These are phyloP conservation scores for Chymomyza caudatula DNA, from an alignment of 2,888 invertebrate species.

Conservation along the genomic window DNA sequence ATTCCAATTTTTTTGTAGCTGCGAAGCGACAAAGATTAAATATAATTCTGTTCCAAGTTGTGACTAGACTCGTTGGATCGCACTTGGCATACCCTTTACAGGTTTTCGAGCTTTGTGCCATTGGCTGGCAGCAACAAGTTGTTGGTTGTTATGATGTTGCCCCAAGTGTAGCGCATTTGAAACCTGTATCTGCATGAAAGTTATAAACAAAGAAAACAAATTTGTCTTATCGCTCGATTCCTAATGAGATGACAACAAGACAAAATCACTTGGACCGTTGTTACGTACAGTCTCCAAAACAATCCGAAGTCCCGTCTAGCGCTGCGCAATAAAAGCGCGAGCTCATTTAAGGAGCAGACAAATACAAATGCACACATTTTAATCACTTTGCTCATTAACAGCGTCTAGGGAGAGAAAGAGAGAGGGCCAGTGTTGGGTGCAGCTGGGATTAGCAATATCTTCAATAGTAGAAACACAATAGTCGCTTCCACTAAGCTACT, in stretches of 20 bases:
- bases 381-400: slow-evolving; percentile 75
- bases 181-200: slow-evolving; percentile 69
- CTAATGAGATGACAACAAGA: slow-evolving; percentile 76
- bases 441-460: background rate
- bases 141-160: slow-evolving; percentile 11
- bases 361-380: slow-evolving; percentile 75
- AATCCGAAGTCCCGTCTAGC: slow-evolving; percentile 11
- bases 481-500: background rate
- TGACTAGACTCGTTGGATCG: background rate
- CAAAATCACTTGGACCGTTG: slow-evolving; percentile 57
- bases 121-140: background rate
- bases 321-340: slow-evolving; percentile 68
- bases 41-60: slow-evolving; percentile 49
- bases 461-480: background rate
- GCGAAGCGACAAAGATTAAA: slow-evolving; percentile 71
- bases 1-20: slow-evolving; percentile 45
- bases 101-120: background rate
- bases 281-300: background rate
- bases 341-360: slow-evolving; percentile 74
- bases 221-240: slow-evolving; percentile 76
- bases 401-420: slow-evolving; percentile 5
- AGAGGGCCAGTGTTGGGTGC: background rate
- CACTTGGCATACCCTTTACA: background rate
- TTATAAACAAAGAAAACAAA: slow-evolving; percentile 71
- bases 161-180: slow-evolving; percentile 16